Evolutionary conservation across 2,797 vertebrate genomes (phyloP).

Genomic region (Gastrophryne carolinensis): DNA sequence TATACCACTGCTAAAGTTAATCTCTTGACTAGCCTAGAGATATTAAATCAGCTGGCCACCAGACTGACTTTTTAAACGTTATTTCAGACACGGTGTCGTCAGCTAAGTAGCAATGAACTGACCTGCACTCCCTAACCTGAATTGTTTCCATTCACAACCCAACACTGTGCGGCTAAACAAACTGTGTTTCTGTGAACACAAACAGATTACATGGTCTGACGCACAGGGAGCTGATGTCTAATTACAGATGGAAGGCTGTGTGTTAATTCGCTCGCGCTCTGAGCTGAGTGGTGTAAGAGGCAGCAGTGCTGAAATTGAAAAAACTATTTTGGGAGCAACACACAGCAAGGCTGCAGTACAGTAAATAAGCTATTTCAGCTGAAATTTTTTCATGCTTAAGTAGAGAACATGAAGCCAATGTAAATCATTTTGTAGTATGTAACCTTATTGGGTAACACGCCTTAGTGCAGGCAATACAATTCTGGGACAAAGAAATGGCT

Average conservation of each 20-base stretch:
- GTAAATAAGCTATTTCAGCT: no score
- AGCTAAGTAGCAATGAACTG: conserved; percentile 65
- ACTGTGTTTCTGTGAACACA: conserved; percentile 58
- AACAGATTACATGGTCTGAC: conserved; percentile 63
- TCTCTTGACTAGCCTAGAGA: conserved; percentile 70
- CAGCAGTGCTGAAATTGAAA: not conserved
- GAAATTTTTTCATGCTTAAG: no score
- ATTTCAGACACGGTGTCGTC: conserved; percentile 68
- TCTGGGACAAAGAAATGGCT: no score
- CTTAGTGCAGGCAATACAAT: no score
- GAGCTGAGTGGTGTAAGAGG: not conserved
- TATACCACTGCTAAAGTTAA: conserved; percentile 67
- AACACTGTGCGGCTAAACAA: conserved; percentile 60
- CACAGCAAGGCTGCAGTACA: no score
- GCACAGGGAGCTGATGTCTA: conserved; percentile 43
- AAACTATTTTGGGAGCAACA: not conserved
- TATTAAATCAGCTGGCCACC: conserved; percentile 73
- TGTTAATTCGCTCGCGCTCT: conserved; percentile 26
- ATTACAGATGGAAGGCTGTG: conserved; percentile 54
- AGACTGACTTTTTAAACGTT: conserved; percentile 68
- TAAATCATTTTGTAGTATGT: no score
- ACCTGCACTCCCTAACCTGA: conserved; percentile 62
- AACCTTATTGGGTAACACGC: no score
- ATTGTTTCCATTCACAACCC: conserved; percentile 65
- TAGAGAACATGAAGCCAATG: no score